Base-by-base conservation (phyloP, 2,888 invertebrate genomes). In the Cynaeus angustus region DNA sequence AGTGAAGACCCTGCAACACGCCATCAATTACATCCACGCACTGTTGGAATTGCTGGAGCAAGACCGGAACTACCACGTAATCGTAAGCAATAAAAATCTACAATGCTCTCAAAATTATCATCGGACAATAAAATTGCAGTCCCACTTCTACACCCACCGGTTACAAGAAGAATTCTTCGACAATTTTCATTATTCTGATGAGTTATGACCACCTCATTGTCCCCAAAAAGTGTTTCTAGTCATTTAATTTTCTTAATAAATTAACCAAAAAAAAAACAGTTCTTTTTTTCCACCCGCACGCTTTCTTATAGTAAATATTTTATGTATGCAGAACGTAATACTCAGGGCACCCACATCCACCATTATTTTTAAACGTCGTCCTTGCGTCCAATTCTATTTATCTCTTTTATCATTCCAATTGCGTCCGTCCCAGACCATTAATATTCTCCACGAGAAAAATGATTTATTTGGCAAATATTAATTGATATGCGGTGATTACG, bases 1-100 rank as follows among this genome's bases (percentile, higher is more conserved):
- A 82, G 90, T 91, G 65, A 89, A 90, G 81, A 90, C 90, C 1
- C 81, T 91, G 48, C 86, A 88, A 77, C 86, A 88, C 74, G 91
- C 91, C 30, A 90, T 91, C 67, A 88, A 89, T 74, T 91, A 91
- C 81, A 91, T 91, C 71, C 83, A 83, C 58, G 84, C 86, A 61
- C 82, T 91, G 70, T 85, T 88, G 75, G 80, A 85, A 46, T 80
- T 89, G 28, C 74, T 85, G 61, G 78, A 79, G 59, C 71, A 77
- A 13, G 68, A 71, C 45, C 41, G 67, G 59, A 64, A 65, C 56
- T 74, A 70, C 67, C 73, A 73, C 30, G 62, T 45, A 45, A 28
- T 66, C 33, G 50, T 59, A 58, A 58, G 48, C 14, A 14, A n/a
- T 21, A 37, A 21, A 56, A 38, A 16, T 3, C n/a, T 14, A 37